phyloP scores from a whole-genome alignment of 2,888 invertebrate genomes.

The Altica lythri region DNA sequence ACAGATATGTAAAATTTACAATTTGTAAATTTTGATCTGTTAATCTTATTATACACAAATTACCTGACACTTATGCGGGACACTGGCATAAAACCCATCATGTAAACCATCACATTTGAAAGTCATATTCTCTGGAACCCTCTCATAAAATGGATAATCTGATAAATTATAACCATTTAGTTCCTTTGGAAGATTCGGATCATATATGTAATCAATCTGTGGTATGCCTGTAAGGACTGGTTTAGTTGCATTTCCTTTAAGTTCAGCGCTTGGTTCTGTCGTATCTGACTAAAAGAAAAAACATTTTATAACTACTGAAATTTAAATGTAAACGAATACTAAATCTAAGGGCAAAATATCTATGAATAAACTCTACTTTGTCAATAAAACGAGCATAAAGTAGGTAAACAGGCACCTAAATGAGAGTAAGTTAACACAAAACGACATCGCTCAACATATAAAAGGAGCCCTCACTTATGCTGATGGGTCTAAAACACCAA shows the following conservation, averaged over 20 bases:
- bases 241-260: conserved; percentile 53
- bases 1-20: too few relatives aligned
- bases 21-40: not conserved
- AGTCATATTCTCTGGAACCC: conserved; percentile 74
- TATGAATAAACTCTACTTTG: too few relatives aligned
- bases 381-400: too few relatives aligned
- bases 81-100: conserved; percentile 91
- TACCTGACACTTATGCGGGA: conserved; percentile 87
- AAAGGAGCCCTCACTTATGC: too few relatives aligned
- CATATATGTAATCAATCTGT: conserved; percentile 85
- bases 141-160: conserved; percentile 83
- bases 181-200: conserved; percentile 89
- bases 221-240: conserved; percentile 74
- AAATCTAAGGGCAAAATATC: too few relatives aligned
- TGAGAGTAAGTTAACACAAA: too few relatives aligned
- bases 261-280: conserved; percentile 41
- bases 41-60: not conserved
- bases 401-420: too few relatives aligned
- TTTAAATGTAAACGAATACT: too few relatives aligned
- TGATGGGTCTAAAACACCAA: too few relatives aligned
- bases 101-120: conserved; percentile 90
- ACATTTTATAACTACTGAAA: too few relatives aligned
- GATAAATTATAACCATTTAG: conserved; percentile 85
- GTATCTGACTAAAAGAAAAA: conserved; percentile 23
- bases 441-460: too few relatives aligned